These are phyloP conservation scores for Ciconia nigra DNA, from an alignment of 2,797 vertebrate species.

Conservation along the genomic window DNA sequence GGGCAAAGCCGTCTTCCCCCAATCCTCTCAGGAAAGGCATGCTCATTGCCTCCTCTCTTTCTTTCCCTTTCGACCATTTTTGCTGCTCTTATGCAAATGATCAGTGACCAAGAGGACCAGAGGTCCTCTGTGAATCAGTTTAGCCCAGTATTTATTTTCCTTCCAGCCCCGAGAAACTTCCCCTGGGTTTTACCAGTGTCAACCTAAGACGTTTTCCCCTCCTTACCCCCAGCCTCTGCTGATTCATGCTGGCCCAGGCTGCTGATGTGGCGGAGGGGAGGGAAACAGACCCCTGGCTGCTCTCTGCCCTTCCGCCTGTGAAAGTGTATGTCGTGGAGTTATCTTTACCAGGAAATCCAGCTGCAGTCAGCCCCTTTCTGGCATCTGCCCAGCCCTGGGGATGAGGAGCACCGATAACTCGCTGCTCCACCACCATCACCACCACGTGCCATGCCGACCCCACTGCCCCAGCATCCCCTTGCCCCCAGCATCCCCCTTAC, in stretches of 20 bases:
- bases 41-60: neutral
- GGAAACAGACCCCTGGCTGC: neutral
- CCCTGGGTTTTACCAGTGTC: neutral
- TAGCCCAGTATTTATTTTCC: neutral
- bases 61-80: neutral
- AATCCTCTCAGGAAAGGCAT: neutral
- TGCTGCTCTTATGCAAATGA: neutral
- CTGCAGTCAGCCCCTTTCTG: neutral
- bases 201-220: fast-evolving
- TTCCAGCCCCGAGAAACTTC: neutral
- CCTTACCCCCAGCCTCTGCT: neutral
- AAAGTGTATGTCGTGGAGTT: neutral
- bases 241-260: fast-evolving
- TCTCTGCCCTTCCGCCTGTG: neutral
- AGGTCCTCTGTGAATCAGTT: neutral
- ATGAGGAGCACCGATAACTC: neutral
- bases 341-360: neutral
- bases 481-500: neutral
- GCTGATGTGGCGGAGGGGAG: neutral
- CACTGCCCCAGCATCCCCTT: neutral
- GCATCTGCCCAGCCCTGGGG: neutral
- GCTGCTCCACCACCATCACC: neutral
- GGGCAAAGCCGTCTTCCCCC: neutral
- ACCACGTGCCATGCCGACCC: fast-evolving
- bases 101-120: neutral